Evolutionary conservation across 2,797 vertebrate species (phyloP).

Genomic region (Ispidina lecontei): DNA sequence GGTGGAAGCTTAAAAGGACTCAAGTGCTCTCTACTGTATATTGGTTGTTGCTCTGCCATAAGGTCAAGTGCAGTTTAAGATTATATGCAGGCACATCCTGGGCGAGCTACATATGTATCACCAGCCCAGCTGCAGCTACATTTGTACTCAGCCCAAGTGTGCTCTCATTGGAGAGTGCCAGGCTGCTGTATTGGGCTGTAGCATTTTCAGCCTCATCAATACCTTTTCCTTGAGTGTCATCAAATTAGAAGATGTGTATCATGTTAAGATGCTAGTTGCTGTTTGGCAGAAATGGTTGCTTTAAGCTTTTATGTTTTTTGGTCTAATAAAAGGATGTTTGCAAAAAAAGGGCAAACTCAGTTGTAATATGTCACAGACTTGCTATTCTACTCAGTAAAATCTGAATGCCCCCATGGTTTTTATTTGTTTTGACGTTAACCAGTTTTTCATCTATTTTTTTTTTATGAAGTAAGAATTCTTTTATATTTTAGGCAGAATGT

Average conservation of each 20-base stretch:
- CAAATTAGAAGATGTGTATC: not conserved
- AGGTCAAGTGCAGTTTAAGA: not conserved
- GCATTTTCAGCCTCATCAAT: not conserved
- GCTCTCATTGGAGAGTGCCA: not conserved
- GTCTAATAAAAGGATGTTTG: not conserved
- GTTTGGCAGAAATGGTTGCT: not conserved
- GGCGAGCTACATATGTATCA: fast-evolving
- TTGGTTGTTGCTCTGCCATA: not conserved
- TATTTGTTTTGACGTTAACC: not conserved
- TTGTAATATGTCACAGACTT: not conserved
- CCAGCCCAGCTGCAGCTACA: fast-evolving
- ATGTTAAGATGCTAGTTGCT: not conserved
- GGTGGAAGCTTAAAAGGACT: not conserved
- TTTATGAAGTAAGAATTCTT: not conserved
- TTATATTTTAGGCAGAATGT: not conserved
- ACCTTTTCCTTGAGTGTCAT: not conserved
- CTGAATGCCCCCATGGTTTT: not conserved
- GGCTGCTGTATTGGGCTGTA: not conserved
- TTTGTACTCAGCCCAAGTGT: not conserved
- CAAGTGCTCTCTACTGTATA: not conserved
- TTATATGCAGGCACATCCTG: not conserved
- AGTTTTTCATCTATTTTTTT: not conserved
- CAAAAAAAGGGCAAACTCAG: not conserved
- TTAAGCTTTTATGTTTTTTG: not conserved
- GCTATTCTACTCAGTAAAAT: not conserved